phyloP scores from a whole-genome alignment of 1,140 invertebrate species.

The Anastrepha obliqua region DNA sequence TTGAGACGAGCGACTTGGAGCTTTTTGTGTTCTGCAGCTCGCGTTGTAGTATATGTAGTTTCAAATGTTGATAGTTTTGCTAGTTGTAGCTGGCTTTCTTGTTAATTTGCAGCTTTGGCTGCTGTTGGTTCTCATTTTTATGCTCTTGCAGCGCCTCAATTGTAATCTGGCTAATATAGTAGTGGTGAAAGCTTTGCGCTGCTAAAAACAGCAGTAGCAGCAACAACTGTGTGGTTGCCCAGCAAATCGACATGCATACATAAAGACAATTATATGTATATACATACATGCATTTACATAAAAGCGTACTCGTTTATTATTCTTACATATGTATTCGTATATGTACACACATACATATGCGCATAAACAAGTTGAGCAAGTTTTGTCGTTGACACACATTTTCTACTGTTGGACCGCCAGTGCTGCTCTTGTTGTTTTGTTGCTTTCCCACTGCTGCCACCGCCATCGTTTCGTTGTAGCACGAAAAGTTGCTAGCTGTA shows the following conservation, averaged over 20 bases:
- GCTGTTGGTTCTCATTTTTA: not conserved
- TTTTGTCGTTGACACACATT: constrained; percentile 56
- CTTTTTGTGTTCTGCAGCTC: too few relatives aligned
- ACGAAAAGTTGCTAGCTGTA: constrained; percentile 11
- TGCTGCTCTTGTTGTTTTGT: constrained; percentile 3
- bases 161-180: not conserved
- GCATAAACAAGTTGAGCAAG: constrained; percentile 56
- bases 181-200: constrained; percentile 33
- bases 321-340: not conserved
- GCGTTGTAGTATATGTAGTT: constrained; percentile 3
- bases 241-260: constrained; percentile 50
- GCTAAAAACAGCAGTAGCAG: not conserved
- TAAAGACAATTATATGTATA: not conserved
- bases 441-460: not conserved
- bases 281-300: not conserved
- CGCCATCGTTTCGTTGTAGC: not conserved
- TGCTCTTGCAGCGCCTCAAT: not conserved
- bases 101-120: not conserved
- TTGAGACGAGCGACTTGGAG: not conserved
- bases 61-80: not conserved
- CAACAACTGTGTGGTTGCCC: not conserved
- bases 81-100: not conserved
- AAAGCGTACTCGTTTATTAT: too few relatives aligned
- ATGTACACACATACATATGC: not conserved
- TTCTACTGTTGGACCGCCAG: constrained; percentile 16